phyloP scores from a whole-genome alignment of 1,140 invertebrate species.

The Callitettix versicolor region DNA sequence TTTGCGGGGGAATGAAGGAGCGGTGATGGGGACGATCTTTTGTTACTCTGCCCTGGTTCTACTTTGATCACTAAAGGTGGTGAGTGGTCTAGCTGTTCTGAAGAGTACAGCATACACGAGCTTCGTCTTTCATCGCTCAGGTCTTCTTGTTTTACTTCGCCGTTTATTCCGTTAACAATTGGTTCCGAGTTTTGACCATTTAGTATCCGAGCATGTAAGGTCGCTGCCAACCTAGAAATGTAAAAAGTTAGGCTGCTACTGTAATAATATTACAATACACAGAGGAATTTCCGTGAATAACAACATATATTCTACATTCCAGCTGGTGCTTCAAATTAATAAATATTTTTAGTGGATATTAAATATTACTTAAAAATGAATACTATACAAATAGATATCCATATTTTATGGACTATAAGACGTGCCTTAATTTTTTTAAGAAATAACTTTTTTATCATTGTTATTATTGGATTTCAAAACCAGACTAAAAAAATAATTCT shows the following conservation, averaged over 20 bases:
- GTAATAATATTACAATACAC: too few species aligned
- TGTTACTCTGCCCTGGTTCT: slow-evolving; percentile 15
- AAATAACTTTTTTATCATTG: too few species aligned
- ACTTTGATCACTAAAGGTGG: slow-evolving; percentile 21
- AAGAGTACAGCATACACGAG: slow-evolving; percentile 2
- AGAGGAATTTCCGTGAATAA: slow-evolving; percentile 3
- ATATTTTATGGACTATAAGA: too few species aligned
- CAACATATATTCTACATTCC: too few species aligned
- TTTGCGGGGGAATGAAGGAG: slow-evolving; percentile 17
- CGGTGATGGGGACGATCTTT: slow-evolving; percentile 10
- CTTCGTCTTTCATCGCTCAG: slow-evolving; percentile 13
- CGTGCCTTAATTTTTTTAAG: too few species aligned
- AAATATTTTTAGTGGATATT: too few species aligned
- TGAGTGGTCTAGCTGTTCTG: slow-evolving; percentile 14
- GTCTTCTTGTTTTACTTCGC: slow-evolving; percentile 24
- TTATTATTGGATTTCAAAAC: too few species aligned
- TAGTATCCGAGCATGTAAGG: slow-evolving; percentile 66
- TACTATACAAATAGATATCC: too few species aligned
- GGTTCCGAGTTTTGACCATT: slow-evolving; percentile 29
- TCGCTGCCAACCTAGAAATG: slow-evolving; percentile 53
- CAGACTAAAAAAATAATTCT: too few species aligned
- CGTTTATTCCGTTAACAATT: background rate
- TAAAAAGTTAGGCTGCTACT: background rate
- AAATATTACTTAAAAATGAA: too few species aligned
- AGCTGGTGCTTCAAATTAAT: too few species aligned